These are phyloP conservation scores for Bactericera cockerelli DNA, from an alignment of 1,140 invertebrate genomes.

Conservation along the genomic window DNA sequence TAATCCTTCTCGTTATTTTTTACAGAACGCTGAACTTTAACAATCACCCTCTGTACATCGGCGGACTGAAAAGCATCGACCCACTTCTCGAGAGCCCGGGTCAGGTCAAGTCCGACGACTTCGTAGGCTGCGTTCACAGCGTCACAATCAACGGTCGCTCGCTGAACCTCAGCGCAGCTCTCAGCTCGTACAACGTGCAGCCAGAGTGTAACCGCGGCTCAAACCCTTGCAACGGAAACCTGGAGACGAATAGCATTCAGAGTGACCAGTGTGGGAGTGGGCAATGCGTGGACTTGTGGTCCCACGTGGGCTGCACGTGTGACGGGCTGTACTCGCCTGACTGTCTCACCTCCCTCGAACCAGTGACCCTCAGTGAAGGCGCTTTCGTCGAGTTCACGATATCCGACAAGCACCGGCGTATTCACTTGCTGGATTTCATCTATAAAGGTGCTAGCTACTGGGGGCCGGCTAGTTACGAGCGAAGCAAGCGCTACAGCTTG, in stretches of 20 bases:
- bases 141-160: slow-evolving; percentile 69
- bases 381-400: slow-evolving; percentile 64
- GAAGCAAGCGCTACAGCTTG: slow-evolving; percentile 13
- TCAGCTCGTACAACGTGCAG: slow-evolving; percentile 51
- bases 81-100: slow-evolving; percentile 69
- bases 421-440: slow-evolving; percentile 62
- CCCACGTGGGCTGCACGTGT: slow-evolving; percentile 49
- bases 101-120: slow-evolving; percentile 78
- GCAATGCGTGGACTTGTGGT: slow-evolving; percentile 71
- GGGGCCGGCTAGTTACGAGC: slow-evolving; percentile 25
- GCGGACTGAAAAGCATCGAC: slow-evolving; percentile 67
- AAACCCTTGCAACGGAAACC: slow-evolving; percentile 16
- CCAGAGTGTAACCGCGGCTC: slow-evolving; percentile 48
- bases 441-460: slow-evolving; percentile 56
- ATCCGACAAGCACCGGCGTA: slow-evolving; percentile 65
- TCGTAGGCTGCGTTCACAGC: slow-evolving; percentile 83
- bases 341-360: slow-evolving; percentile 57
- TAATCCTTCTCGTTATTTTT: too few species aligned
- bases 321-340: slow-evolving; percentile 55
- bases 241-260: slow-evolving; percentile 28
- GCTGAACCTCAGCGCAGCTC: slow-evolving; percentile 59
- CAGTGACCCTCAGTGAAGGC: slow-evolving; percentile 58
- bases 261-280: slow-evolving; percentile 44
- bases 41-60: slow-evolving; percentile 68
- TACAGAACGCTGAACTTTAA: slow-evolving; percentile 82